Evolutionary conservation across 2,888 invertebrate species (phyloP).

Genomic region (Pseudococcus jackbeardsleyi): DNA sequence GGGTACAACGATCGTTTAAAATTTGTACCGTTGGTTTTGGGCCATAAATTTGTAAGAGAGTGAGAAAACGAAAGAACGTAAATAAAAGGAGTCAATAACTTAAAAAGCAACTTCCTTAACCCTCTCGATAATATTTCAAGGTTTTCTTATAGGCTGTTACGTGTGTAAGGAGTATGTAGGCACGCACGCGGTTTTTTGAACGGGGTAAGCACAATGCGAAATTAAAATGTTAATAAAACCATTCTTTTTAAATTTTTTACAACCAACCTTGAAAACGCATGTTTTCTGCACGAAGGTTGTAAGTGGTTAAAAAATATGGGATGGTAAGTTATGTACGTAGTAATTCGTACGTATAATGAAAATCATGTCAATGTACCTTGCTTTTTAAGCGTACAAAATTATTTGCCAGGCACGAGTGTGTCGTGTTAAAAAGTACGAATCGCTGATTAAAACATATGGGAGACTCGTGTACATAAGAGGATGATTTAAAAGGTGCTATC

Average conservation of each 20-base stretch:
- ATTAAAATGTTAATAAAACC: slow-evolving; percentile 21
- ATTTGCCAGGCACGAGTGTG: slow-evolving; percentile 29
- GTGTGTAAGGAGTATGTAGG: background rate
- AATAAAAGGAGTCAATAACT: slow-evolving; percentile 49
- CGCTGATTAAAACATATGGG: slow-evolving; percentile 59
- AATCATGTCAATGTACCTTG: slow-evolving; percentile 43
- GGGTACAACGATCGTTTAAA: slow-evolving; percentile 44
- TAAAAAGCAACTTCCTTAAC: slow-evolving; percentile 52
- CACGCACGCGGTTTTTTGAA: background rate
- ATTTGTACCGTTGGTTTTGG: slow-evolving; percentile 6
- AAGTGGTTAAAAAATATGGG: slow-evolving; percentile 26
- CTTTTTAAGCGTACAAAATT: background rate
- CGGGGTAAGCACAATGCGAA: background rate
- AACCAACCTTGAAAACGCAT: slow-evolving; percentile 28
- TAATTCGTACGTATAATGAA: background rate
- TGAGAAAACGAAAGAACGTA: background rate
- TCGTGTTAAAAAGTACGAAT: slow-evolving; percentile 36
- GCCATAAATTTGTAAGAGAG: background rate
- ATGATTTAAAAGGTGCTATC: slow-evolving; percentile 52
- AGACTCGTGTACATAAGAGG: slow-evolving; percentile 56
- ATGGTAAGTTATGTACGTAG: slow-evolving; percentile 1
- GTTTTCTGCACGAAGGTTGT: slow-evolving; percentile 40
- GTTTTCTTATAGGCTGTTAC: slow-evolving; percentile 21
- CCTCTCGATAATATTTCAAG: slow-evolving; percentile 43
- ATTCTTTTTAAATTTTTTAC: slow-evolving; percentile 21